Evolutionary conservation across 1,140 invertebrate genomes (phyloP).

Genomic region (Apis florea): DNA sequence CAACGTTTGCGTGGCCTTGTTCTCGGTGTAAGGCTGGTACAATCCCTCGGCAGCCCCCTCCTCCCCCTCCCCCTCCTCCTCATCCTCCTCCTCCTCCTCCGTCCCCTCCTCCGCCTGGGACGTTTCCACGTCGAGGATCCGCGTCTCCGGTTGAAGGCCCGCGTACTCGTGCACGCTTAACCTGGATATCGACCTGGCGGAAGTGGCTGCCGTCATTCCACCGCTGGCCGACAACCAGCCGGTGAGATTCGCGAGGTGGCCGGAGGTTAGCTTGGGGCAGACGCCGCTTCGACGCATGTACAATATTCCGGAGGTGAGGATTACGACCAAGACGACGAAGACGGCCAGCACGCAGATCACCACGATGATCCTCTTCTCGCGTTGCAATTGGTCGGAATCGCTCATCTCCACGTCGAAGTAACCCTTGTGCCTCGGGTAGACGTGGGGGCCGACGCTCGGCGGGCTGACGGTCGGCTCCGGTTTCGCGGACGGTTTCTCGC

Average conservation of each 20-base stretch:
- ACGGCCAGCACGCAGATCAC: slow-evolving; percentile 80
- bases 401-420: slow-evolving; percentile 78
- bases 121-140: slow-evolving; percentile 71
- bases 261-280: slow-evolving; percentile 76
- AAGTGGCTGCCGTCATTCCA: slow-evolving; percentile 77
- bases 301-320: slow-evolving; percentile 79
- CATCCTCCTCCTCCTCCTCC: slow-evolving; percentile 65
- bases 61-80: slow-evolving; percentile 57
- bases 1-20: slow-evolving; percentile 86
- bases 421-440: slow-evolving; percentile 74
- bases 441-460: slow-evolving; percentile 76
- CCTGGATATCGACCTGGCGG: slow-evolving; percentile 83
- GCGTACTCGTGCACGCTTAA: slow-evolving; percentile 85
- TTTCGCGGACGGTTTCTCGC: slow-evolving; percentile 67
- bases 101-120: slow-evolving; percentile 61
- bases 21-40: slow-evolving; percentile 81
- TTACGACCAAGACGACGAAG: slow-evolving; percentile 78
- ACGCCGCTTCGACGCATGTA: slow-evolving; percentile 82
- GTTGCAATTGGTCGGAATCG: slow-evolving; percentile 74
- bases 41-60: slow-evolving; percentile 73
- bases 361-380: slow-evolving; percentile 78
- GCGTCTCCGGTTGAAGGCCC: slow-evolving; percentile 80
- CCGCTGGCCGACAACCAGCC: slow-evolving; percentile 74
- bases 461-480: slow-evolving; percentile 72
- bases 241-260: slow-evolving; percentile 70